phyloP scores from a whole-genome alignment of 2,888 invertebrate genomes.

The Tipula confusa region DNA sequence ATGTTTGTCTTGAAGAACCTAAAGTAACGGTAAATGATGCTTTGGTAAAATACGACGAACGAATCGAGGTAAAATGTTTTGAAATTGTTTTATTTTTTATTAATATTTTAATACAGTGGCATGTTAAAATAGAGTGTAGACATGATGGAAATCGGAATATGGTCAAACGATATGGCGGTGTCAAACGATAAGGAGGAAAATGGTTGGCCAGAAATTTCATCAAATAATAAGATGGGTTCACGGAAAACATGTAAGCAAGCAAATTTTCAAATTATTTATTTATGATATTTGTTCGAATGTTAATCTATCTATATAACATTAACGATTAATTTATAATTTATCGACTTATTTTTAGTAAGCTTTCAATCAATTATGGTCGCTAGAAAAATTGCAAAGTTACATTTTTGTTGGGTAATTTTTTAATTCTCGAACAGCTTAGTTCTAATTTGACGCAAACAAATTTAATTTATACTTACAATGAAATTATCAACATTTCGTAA shows the following conservation, averaged over 20 bases:
- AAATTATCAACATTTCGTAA: too few species aligned
- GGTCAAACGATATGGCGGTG: slow-evolving; percentile 86
- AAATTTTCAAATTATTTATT: too few species aligned
- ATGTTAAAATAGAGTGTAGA: slow-evolving; percentile 44
- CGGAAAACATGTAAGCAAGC: slow-evolving; percentile 52
- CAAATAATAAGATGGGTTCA: slow-evolving; percentile 61
- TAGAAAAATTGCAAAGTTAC: too few species aligned
- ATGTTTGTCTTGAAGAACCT: slow-evolving; percentile 33
- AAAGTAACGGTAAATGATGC: slow-evolving; percentile 49
- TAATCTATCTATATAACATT: too few species aligned
- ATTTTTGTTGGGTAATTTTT: too few species aligned
- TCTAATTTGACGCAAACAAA: too few species aligned
- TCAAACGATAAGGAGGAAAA: slow-evolving; percentile 53
- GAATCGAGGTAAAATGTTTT: slow-evolving; percentile 39
- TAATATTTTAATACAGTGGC: not conserved
- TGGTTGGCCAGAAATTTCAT: slow-evolving; percentile 55
- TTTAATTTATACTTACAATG: too few species aligned
- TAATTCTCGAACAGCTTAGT: too few species aligned
- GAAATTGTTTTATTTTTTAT: not conserved
- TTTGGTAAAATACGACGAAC: slow-evolving; percentile 45
- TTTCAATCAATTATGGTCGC: too few species aligned
- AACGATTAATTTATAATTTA: too few species aligned
- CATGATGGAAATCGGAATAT: slow-evolving; percentile 81
- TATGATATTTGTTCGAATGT: too few species aligned
- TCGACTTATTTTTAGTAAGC: too few species aligned